Base-by-base conservation (phyloP, 1,140 invertebrate genomes). In the Colletes gigas region DNA sequence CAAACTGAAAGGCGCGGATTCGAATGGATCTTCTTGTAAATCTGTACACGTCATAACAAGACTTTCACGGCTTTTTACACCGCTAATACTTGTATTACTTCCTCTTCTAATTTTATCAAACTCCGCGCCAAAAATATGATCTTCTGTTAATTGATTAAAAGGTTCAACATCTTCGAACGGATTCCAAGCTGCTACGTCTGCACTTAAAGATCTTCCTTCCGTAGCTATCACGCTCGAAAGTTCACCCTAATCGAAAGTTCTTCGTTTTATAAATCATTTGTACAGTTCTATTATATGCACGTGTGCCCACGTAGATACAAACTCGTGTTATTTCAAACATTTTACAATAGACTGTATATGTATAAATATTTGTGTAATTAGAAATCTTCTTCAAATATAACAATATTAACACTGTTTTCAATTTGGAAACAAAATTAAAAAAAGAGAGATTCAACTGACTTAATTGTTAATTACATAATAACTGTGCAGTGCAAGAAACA, bases 41-140 rank as follows among this genome's bases (percentile, higher is more conserved):
- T 95, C 95, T 41, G 95, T 93, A n/a, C 95, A 94, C n/a, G 95
- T 95, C 95, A 96, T 96, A 30, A 96, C 96, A 78, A 96, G 93
- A 92, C 96, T 96, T 92, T 97, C 96, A 62, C 96, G 94, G 87
- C 96, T 96, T 88, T 96, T 97, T 3, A 96, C 96, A 87, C 96
- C 96, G 76, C 95, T 95, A 91, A 96, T 96, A 96, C 97, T 97
- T 88, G 96, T 97, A 92, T 97, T 96, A 78, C 96, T 97, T 73
- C 96, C 96, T 88, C 96, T 94, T 88, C 97, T 93, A 87, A 98
- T 97, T 92, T 96, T 97, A 89, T 98, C 97, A 92, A 98, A 98
- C 93, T 98, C 97, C 41, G 96, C 96, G 74, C 97, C 97, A 93
- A 98, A 98, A 85, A 97, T 96, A 86, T 97, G 95, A 94, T 98